phyloP scores from a whole-genome alignment of 1,140 invertebrate genomes.

The Medauroidea extradentata region DNA sequence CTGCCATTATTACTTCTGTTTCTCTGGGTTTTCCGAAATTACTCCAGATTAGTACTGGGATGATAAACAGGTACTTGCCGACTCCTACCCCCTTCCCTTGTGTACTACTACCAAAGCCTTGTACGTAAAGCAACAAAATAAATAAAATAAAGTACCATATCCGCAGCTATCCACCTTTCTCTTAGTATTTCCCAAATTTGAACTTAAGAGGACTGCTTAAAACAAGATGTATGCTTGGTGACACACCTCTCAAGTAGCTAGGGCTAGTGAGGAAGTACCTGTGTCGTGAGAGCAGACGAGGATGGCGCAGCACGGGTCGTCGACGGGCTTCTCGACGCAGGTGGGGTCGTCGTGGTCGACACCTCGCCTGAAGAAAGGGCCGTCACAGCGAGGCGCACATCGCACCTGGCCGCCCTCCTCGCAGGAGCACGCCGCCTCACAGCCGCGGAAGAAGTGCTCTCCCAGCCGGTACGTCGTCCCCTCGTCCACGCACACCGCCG shows the following conservation, averaged over 20 bases:
- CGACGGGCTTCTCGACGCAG: conserved; percentile 63
- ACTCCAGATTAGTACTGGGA: too few species aligned
- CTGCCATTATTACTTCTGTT: too few species aligned
- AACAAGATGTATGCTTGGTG: background rate
- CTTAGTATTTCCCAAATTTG: too few species aligned
- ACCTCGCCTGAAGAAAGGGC: conserved; percentile 57
- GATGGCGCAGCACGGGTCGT: conserved; percentile 73
- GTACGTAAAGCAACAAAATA: too few species aligned
- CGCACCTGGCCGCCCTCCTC: conserved; percentile 49
- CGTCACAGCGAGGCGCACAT: conserved; percentile 62
- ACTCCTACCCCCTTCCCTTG: too few species aligned
- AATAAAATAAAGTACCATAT: too few species aligned
- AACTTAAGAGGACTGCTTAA: too few species aligned
- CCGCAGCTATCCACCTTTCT: too few species aligned
- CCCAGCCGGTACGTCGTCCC: conserved; percentile 42
- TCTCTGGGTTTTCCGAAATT: too few species aligned
- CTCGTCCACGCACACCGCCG: background rate
- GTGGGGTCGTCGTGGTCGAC: conserved; percentile 65
- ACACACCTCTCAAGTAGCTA: background rate
- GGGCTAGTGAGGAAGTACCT: conserved; percentile 34
- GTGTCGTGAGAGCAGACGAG: conserved; percentile 56
- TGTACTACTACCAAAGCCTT: too few species aligned
- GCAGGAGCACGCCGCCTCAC: conserved; percentile 68
- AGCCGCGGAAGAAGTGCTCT: conserved; percentile 59
- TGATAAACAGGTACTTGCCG: too few species aligned